These are phyloP conservation scores for Achlya flavicornis DNA, from an alignment of 2,888 invertebrate genomes.

Conservation along the genomic window DNA sequence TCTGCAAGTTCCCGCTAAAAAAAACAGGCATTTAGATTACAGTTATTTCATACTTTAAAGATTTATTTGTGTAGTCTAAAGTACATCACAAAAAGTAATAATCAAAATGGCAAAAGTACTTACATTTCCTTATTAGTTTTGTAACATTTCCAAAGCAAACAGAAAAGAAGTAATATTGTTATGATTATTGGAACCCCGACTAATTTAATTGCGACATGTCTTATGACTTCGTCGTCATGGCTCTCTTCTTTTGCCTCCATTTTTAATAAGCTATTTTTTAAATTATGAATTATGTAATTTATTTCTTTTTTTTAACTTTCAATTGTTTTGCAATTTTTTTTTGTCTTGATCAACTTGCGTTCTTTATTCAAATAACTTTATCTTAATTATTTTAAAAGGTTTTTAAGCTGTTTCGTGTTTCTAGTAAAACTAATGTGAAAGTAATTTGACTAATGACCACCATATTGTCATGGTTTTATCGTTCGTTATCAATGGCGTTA, in stretches of 20 bases:
- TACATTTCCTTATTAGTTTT: conserved; percentile 58
- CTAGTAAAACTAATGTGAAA: neutral
- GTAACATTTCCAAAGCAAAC: conserved; percentile 58
- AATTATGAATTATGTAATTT: neutral
- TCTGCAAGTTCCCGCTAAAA: too few relatives aligned
- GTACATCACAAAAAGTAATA: neutral
- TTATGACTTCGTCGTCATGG: conserved; percentile 17
- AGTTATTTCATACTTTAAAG: too few relatives aligned
- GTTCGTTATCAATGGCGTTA: conserved; percentile 33
- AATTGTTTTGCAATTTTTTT: too few relatives aligned
- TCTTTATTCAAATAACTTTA: neutral
- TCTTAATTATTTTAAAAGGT: neutral
- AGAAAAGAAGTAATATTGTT: conserved; percentile 42
- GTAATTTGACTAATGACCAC: conserved; percentile 2
- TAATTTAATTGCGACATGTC: conserved; percentile 35
- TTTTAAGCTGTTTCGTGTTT: neutral
- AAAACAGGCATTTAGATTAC: too few relatives aligned
- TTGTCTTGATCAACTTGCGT: neutral
- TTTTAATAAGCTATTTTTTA: neutral
- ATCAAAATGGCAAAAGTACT: conserved; percentile 44
- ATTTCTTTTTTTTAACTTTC: too few relatives aligned
- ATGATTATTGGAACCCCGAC: conserved; percentile 36
- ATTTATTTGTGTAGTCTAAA: neutral
- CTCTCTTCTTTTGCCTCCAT: conserved; percentile 21
- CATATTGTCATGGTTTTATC: conserved; percentile 5